Percentiles rank a stretch among this genome's conserved stretches.
These are phyloP conservation scores for Lasioglossum leucozonium DNA, from an alignment of 2,888 invertebrate genomes.

Conservation along the genomic window DNA sequence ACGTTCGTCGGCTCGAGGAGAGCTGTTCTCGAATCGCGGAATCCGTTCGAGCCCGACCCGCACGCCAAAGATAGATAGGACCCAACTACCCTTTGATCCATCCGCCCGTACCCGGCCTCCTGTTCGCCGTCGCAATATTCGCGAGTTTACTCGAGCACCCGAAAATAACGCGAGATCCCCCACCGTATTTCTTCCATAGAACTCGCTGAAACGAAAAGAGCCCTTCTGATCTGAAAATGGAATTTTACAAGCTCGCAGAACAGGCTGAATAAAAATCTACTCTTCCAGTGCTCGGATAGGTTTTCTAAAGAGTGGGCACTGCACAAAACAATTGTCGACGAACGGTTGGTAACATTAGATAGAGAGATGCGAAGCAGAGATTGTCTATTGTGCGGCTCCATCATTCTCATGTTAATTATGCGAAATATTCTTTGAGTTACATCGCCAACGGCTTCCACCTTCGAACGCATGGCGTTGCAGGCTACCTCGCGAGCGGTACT, in stretches of 20 bases:
- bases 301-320: too few species aligned
- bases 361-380: neutral
- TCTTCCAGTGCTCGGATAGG: too few species aligned
- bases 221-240: neutral
- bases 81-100: neutral
- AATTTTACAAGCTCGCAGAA: neutral
- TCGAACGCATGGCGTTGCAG: neutral
- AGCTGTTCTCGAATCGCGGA: constrained; percentile 3
- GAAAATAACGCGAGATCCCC: neutral
- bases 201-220: neutral
- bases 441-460: neutral
- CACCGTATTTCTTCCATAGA: neutral
- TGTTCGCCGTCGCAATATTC: neutral
- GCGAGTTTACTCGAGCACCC: neutral
- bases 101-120: neutral
- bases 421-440: constrained; percentile 2
- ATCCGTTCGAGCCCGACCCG: neutral
- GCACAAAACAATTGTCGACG: neutral
- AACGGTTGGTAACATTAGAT: neutral
- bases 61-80: constrained; percentile 1
- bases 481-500: neutral
- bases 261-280: neutral
- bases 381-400: neutral
- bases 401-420: constrained; percentile 14
- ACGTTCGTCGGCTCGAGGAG: constrained; percentile 10